phyloP scores from a whole-genome alignment of 2,888 invertebrate genomes.

The Ditula angustiorana region DNA sequence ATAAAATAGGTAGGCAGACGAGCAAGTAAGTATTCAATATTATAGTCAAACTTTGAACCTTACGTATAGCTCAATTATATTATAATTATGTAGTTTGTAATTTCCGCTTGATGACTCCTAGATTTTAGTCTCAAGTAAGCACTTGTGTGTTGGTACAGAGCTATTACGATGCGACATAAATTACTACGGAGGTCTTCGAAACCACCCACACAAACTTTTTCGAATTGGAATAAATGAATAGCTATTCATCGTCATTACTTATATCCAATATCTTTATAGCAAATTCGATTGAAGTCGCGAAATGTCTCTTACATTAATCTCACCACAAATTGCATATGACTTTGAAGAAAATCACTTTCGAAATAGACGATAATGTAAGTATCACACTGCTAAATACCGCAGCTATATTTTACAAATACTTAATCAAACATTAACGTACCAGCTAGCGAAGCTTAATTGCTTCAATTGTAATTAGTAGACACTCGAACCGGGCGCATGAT shows the following conservation, averaged over 20 bases:
- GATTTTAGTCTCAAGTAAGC: too few species aligned
- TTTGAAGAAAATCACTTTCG: conserved; percentile 19
- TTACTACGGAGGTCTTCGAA: background rate
- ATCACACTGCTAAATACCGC: conserved; percentile 10
- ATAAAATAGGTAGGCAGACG: too few species aligned
- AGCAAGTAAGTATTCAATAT: too few species aligned
- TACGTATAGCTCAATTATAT: too few species aligned
- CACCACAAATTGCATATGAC: conserved; percentile 7
- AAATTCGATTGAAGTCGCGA: conserved; percentile 6
- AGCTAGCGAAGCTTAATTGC: conserved; percentile 28
- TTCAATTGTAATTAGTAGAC: conserved; percentile 37
- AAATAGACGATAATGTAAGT: conserved; percentile 21
- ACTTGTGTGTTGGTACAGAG: too few species aligned
- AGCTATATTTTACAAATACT: conserved; percentile 28
- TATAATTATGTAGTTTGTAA: too few species aligned
- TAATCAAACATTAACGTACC: conserved; percentile 36
- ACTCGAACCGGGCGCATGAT: conserved; percentile 18
- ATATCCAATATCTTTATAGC: background rate
- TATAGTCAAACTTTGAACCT: too few species aligned
- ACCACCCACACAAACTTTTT: background rate
- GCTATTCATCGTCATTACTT: background rate
- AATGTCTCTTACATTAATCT: background rate
- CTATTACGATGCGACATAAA: too few species aligned
- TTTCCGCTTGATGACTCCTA: too few species aligned
- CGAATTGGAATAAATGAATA: too few species aligned